Evolutionary conservation across 1,140 invertebrate genomes (phyloP).

Genomic region (Melitaea cinxia): DNA sequence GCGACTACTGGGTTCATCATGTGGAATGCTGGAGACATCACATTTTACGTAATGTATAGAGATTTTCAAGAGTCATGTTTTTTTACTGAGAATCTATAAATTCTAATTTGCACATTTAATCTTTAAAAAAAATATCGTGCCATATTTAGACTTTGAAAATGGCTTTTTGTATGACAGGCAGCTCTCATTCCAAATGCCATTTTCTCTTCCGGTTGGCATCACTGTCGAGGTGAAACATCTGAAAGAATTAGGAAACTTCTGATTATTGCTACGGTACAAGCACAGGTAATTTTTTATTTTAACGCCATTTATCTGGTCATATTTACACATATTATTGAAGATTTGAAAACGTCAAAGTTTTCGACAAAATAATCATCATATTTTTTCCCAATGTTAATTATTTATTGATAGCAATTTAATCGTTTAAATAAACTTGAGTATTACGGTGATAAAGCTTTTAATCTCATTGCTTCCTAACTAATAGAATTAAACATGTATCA

Average conservation of each 20-base stretch:
- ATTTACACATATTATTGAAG: background rate
- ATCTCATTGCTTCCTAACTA: too few relatives aligned
- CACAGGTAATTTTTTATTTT: slow-evolving; percentile 43
- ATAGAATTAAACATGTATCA: too few relatives aligned
- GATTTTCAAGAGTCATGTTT: background rate
- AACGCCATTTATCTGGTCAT: background rate
- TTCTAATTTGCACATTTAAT: background rate
- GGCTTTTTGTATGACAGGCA: slow-evolving; percentile 40
- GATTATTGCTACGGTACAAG: slow-evolving; percentile 42
- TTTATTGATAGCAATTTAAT: too few relatives aligned
- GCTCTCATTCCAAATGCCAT: slow-evolving; percentile 44
- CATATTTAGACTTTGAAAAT: background rate
- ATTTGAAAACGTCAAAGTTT: too few relatives aligned
- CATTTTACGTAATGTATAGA: slow-evolving; percentile 53
- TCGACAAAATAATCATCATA: too few relatives aligned
- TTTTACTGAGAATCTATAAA: too few relatives aligned
- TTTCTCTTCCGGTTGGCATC: slow-evolving; percentile 54
- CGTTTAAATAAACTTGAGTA: too few relatives aligned
- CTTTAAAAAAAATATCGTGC: background rate
- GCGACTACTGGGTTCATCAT: slow-evolving; percentile 46
- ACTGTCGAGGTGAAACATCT: slow-evolving; percentile 30
- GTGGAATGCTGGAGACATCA: slow-evolving; percentile 57
- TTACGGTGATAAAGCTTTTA: too few relatives aligned
- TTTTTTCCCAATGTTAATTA: too few relatives aligned
- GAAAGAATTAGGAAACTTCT: slow-evolving; percentile 37